Conservation (phyloP, 2,888 invertebrate genomes). For the Liposcelis brunnea region DNA sequence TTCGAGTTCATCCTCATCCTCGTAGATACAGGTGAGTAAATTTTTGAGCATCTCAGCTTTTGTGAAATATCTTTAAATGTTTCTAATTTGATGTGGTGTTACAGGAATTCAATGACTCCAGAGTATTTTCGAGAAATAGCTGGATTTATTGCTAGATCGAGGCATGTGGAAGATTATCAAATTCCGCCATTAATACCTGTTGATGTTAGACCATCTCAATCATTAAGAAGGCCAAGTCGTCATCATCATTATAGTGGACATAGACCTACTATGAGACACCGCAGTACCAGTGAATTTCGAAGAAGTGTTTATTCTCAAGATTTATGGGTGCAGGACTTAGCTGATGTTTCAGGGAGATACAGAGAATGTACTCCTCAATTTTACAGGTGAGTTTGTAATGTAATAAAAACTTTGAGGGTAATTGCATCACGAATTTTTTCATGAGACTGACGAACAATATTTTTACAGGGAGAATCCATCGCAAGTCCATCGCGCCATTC, state of each 20-base stretch:
- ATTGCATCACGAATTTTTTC: slow-evolving; percentile 6
- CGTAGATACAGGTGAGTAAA: slow-evolving; percentile 12
- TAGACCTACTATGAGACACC: slow-evolving; percentile 14
- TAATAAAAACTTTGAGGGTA: too few relatives aligned
- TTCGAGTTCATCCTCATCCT: slow-evolving; percentile 1
- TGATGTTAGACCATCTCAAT: neutral
- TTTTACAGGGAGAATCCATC: slow-evolving; percentile 55
- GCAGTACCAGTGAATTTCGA: slow-evolving; percentile 34
- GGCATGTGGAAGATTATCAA: neutral
- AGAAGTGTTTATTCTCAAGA: slow-evolving; percentile 58
- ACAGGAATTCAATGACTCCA: neutral
- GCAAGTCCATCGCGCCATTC: slow-evolving; percentile 63
- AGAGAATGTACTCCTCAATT: slow-evolving; percentile 57
- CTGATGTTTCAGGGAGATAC: slow-evolving; percentile 50
- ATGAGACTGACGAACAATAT: too few relatives aligned
- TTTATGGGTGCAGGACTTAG: slow-evolving; percentile 53
- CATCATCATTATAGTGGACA: slow-evolving; percentile 5
- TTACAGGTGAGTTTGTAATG: slow-evolving; percentile 39
- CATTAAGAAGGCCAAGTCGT: neutral
- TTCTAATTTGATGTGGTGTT: too few relatives aligned
- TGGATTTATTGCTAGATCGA: neutral
- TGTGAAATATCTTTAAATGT: neutral
- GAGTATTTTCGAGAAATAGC: neutral
- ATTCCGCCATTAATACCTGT: neutral
- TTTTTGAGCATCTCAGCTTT: neutral